phyloP scores from a whole-genome alignment of 2,888 invertebrate species.

The Cryptocheilus praepositus region DNA sequence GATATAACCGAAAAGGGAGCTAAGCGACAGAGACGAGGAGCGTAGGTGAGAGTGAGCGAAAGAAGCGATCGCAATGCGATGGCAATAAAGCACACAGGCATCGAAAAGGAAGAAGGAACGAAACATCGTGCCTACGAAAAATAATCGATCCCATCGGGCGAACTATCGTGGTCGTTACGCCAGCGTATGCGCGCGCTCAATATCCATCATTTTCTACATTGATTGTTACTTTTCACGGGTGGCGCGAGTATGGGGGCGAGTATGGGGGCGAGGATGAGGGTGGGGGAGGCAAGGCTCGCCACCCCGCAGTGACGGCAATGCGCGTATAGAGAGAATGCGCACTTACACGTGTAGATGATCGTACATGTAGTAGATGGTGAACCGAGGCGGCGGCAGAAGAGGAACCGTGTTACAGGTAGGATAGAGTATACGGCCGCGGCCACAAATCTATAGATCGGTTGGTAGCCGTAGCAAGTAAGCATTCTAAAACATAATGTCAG shows the following conservation, averaged over 20 bases:
- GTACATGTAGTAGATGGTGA: neutral
- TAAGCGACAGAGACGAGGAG: neutral
- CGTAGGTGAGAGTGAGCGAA: neutral
- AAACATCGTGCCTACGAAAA: constrained; percentile 15
- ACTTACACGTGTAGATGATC: constrained; percentile 8
- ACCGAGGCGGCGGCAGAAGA: neutral
- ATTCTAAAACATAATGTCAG: constrained; percentile 68
- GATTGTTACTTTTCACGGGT: constrained; percentile 42
- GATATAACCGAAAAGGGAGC: neutral
- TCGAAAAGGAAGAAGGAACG: neutral
- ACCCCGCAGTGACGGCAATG: constrained; percentile 37
- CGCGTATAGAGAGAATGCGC: constrained; percentile 4
- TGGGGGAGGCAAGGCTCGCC: constrained; percentile 21
- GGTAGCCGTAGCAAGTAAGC: constrained; percentile 63
- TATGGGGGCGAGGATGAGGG: neutral
- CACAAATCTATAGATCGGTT: constrained; percentile 62
- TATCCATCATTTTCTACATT: constrained; percentile 50
- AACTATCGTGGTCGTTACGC: constrained; percentile 27
- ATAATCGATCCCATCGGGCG: constrained; percentile 37
- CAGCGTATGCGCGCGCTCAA: constrained; percentile 40
- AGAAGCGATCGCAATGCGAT: neutral
- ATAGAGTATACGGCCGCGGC: constrained; percentile 38
- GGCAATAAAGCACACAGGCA: neutral
- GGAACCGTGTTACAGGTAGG: constrained; percentile 23
- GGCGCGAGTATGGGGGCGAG: neutral